Evolutionary conservation across 1,140 invertebrate genomes (phyloP).

Genomic region (Danaus plexippus): DNA sequence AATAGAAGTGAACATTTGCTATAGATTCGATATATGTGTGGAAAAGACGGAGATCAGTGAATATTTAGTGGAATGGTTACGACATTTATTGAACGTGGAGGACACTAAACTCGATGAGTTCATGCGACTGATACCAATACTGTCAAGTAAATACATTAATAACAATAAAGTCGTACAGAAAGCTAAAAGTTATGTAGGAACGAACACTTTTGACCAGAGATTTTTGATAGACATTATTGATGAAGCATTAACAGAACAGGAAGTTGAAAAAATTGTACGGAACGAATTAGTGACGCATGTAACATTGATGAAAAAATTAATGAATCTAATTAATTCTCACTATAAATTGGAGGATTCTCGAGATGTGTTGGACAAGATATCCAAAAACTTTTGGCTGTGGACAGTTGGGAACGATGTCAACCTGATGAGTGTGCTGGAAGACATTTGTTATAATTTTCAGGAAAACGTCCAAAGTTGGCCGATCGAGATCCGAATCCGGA

Average conservation of each 20-base stretch:
- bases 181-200: constrained; percentile 20
- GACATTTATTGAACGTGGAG: constrained; percentile 23
- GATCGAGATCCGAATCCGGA: constrained; percentile 14
- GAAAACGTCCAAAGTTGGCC: constrained; percentile 35
- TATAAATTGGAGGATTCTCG: constrained; percentile 32
- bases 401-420: constrained; percentile 13
- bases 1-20: constrained; percentile 31
- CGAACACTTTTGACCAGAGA: constrained; percentile 21
- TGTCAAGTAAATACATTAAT: constrained; percentile 21
- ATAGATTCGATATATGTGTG: constrained; percentile 29
- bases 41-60: constrained; percentile 30
- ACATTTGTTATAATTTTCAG: constrained; percentile 27
- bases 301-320: constrained; percentile 21
- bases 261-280: constrained; percentile 22
- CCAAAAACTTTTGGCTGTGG: constrained; percentile 23
- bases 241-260: constrained; percentile 31
- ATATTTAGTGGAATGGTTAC: constrained; percentile 31
- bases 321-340: constrained; percentile 27
- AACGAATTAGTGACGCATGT: constrained; percentile 17
- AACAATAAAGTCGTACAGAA: constrained; percentile 28
- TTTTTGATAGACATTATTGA: constrained; percentile 34
- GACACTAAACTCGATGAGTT: constrained; percentile 18
- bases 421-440: constrained; percentile 21
- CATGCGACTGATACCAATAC: constrained; percentile 20
- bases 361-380: constrained; percentile 22